Evolutionary conservation across 1,140 invertebrate genomes (phyloP).

Genomic region (Pomacea maculata): DNA sequence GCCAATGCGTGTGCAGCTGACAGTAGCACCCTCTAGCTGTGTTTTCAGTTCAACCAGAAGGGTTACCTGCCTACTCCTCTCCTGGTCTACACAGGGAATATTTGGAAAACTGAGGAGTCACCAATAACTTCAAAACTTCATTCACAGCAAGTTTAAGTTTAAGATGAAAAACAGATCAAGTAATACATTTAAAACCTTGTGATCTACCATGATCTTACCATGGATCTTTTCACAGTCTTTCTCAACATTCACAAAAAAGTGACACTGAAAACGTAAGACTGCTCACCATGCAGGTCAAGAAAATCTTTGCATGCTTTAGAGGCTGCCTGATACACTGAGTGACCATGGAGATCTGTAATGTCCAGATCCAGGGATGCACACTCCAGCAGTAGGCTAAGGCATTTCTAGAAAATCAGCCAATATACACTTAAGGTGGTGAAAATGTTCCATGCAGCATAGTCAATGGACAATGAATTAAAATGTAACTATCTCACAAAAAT

Average conservation of each 20-base stretch:
- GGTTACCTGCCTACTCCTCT: background rate
- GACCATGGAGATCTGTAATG: conserved; percentile 46
- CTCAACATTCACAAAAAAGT: background rate
- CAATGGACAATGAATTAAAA: too few species aligned
- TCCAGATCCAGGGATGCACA: conserved; percentile 43
- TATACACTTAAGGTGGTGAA: background rate
- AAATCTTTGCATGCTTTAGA: conserved; percentile 48
- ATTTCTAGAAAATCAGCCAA: conserved; percentile 44
- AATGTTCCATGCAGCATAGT: too few species aligned
- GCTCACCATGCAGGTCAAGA: conserved; percentile 46
- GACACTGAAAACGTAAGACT: background rate
- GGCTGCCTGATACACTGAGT: conserved; percentile 49
- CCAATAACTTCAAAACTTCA: too few species aligned
- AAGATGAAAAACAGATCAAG: too few species aligned
- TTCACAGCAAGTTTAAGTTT: too few species aligned
- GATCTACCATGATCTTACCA: too few species aligned
- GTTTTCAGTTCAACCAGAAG: conserved; percentile 27
- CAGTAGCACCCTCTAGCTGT: conserved; percentile 24
- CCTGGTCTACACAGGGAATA: background rate
- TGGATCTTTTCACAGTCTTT: too few species aligned
- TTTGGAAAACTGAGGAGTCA: background rate
- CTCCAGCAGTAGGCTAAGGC: conserved; percentile 44
- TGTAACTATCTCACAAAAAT: too few species aligned
- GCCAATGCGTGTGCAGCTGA: conserved; percentile 42
- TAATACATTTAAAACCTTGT: too few species aligned